These are phyloP conservation scores for Erebia palarica DNA, from an alignment of 2,888 invertebrate genomes.

Conservation along the genomic window DNA sequence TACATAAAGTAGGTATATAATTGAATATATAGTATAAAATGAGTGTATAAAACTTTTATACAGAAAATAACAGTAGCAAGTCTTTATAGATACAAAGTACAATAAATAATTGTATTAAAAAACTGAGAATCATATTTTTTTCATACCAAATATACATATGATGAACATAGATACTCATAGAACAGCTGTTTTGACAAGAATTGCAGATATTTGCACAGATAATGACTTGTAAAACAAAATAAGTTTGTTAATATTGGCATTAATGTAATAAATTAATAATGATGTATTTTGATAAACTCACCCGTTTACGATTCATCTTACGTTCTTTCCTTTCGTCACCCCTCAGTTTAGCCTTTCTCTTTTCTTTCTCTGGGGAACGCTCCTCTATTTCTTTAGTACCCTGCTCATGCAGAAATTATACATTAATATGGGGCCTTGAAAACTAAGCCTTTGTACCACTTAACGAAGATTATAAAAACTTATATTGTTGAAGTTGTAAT, in stretches of 20 bases:
- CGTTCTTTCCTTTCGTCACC: constrained; percentile 87
- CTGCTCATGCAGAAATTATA: constrained; percentile 71
- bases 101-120: not conserved
- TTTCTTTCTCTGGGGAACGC: constrained; percentile 86
- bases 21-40: not conserved
- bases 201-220: not conserved
- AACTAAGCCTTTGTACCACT: constrained; percentile 19
- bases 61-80: too few species aligned
- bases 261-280: not conserved
- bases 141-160: not conserved
- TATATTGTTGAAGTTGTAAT: constrained; percentile 14
- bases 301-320: constrained; percentile 90
- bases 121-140: not conserved
- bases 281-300: constrained; percentile 58
- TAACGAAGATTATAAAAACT: constrained; percentile 5
- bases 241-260: not conserved
- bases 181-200: not conserved
- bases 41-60: not conserved
- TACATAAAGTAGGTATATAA: not conserved
- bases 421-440: constrained; percentile 34
- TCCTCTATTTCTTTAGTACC: constrained; percentile 83
- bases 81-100: too few species aligned
- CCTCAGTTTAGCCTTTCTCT: constrained; percentile 85
- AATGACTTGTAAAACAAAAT: not conserved
- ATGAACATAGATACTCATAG: not conserved